Base-by-base conservation (phyloP, 1,140 invertebrate species). In the Drosophila equinoxialis region DNA sequence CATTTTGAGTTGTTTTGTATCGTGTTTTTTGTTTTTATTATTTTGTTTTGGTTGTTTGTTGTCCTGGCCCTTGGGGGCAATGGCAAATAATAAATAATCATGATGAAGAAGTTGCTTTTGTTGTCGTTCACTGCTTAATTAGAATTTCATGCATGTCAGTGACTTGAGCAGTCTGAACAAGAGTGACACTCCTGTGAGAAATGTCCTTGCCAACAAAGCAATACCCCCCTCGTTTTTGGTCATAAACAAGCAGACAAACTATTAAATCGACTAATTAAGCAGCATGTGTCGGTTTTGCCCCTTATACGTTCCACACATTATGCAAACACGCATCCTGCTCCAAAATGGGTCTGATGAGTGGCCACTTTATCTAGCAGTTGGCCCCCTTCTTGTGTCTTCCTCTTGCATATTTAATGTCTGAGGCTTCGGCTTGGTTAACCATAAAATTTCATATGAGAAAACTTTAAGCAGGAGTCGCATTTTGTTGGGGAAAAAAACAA, bases 181-280 rank as follows among this genome's bases (percentile, higher is more conserved):
- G 59, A 55, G 66, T 86, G 79, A 35, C 82, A 54, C 41, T 23
- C 75, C 69, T 71, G 86, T 79, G 30, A 85, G 51, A 68, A 74
- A 67, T 69, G 66, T 65, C 35, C 55, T 73, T 37, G 35, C 5
- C 13, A n/a, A n/a, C n/a, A n/a, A n/a, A n/a, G n/a, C n/a, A n/a
- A n/a, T 73, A 30, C 30, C 30, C 30, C 30, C 65, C 67, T 59
- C 26, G 35, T 51, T 48, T 45, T 26, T 61, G 37, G 62, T 58
- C 82, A 87, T 86, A 86, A 86, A 89, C 76, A 87, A 80, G 67
- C 79, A 73, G 59, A 60, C 76, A 81, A 89, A 89, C 84, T 87
- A 87, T 87, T 83, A 89, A 87, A 83, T 87, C 87, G 80, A 67
- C 83, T 87, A 87, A 87, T 87, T 87, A 87, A 68, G 80, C 79